A percentile compares a stretch with the other conserved stretches of the same genome.
phyloP scores from a whole-genome alignment of 1,140 invertebrate species.

The Drosophila mayri region DNA sequence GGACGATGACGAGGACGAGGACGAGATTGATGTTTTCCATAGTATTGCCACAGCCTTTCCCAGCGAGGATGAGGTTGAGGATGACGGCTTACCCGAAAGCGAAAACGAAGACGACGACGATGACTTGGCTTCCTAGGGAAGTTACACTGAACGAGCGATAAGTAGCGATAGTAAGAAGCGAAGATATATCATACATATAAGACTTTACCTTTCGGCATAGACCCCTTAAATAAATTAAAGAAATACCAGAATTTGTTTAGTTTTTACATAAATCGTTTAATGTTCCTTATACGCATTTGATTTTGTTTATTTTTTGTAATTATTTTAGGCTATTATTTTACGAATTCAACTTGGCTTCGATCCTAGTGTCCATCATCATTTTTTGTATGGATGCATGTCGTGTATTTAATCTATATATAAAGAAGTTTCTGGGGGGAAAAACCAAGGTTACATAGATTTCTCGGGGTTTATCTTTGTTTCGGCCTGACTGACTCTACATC shows the following conservation, averaged over 20 bases:
- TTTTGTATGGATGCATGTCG: slow-evolving; percentile 3
- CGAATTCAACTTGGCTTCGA: slow-evolving; percentile 30
- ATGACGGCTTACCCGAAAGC: background rate
- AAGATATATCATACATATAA: no score
- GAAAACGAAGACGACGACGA: background rate
- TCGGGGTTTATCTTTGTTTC: background rate
- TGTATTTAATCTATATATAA: slow-evolving; percentile 19
- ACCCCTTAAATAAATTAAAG: background rate
- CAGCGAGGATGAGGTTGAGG: background rate
- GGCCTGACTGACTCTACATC: background rate
- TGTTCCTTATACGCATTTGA: slow-evolving; percentile 42
- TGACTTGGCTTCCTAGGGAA: background rate
- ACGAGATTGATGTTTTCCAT: slow-evolving; percentile 15
- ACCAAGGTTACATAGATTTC: slow-evolving; percentile 34
- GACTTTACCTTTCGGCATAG: no score
- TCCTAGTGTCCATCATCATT: slow-evolving; percentile 24
- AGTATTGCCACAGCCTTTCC: slow-evolving; percentile 8
- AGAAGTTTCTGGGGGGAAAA: slow-evolving; percentile 6
- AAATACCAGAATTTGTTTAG: background rate
- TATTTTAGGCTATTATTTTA: slow-evolving; percentile 73
- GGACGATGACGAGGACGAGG: background rate
- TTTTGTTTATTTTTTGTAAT: slow-evolving; percentile 25
- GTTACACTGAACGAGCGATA: background rate
- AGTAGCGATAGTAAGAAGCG: background rate
- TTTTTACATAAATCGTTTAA: slow-evolving; percentile 55